Evolutionary conservation across 1,140 invertebrate species (phyloP).

Genomic region (Vollenhovia emeryi): DNA sequence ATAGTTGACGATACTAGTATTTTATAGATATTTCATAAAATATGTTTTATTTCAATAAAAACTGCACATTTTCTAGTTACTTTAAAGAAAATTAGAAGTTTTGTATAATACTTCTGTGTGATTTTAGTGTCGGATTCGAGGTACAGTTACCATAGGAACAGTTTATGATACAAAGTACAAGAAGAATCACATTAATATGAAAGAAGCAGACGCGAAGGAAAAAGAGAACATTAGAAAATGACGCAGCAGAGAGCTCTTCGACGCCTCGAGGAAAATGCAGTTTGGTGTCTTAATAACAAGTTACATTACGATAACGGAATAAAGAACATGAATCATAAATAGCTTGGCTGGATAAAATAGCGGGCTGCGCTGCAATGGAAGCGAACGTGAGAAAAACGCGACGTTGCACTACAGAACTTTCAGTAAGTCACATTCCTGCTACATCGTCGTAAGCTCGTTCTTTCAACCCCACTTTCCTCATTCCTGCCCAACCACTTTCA

Average conservation of each 20-base stretch:
- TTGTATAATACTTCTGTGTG: not conserved
- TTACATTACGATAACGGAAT: constrained; percentile 53
- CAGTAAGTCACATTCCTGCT: constrained; percentile 31
- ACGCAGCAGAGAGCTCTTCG: not conserved
- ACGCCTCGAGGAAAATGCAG: not conserved
- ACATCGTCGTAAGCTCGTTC: constrained; percentile 25
- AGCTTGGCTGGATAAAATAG: constrained; percentile 39
- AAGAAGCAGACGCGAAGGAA: not conserved
- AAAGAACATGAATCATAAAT: constrained; percentile 55
- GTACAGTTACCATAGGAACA: not conserved
- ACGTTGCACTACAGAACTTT: constrained; percentile 36
- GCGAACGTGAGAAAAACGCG: constrained; percentile 56
- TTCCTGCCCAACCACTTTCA: not conserved
- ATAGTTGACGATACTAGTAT: not conserved
- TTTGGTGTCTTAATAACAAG: constrained; percentile 45
- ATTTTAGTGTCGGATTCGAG: not conserved
- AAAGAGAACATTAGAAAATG: not conserved
- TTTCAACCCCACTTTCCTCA: not conserved
- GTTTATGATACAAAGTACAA: not conserved
- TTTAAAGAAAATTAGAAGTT: not conserved
- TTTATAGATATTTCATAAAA: not conserved
- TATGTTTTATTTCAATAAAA: not conserved
- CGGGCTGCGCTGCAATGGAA: not conserved
- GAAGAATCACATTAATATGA: not conserved
- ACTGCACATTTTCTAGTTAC: not conserved